Evolutionary conservation across 2,113 vertebrate species (phyloP).

Genomic region (Ptychochromis oligacanthus): DNA sequence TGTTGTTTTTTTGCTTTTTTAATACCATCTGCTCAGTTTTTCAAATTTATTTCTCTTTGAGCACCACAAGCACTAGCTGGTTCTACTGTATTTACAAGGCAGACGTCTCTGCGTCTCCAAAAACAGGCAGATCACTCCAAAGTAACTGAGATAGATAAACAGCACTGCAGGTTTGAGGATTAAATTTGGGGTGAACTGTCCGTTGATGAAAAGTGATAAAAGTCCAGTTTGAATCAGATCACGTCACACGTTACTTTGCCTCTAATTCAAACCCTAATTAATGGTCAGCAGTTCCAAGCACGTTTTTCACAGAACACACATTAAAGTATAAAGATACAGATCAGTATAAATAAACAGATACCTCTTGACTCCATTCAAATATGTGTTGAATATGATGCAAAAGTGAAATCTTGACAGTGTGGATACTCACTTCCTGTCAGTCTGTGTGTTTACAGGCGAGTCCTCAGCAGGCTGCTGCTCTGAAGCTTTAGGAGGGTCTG

Average conservation of each 20-base stretch:
- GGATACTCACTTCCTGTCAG: slow-evolving; percentile 73
- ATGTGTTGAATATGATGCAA: background rate
- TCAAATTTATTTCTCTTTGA: no score
- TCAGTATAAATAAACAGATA: background rate
- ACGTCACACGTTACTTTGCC: no score
- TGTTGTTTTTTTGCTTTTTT: no score
- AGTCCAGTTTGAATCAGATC: no score
- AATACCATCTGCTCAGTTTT: no score
- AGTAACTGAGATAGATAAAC: no score
- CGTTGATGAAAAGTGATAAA: background rate
- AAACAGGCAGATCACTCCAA: no score
- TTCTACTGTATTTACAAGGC: no score
- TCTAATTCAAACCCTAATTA: background rate
- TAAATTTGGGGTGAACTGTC: no score
- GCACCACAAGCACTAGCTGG: no score
- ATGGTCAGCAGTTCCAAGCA: background rate
- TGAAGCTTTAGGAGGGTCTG: slow-evolving; percentile 56
- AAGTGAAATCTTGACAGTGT: background rate
- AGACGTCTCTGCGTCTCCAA: no score
- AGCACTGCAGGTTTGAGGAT: background rate
- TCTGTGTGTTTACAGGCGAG: slow-evolving; percentile 57
- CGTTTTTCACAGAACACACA: background rate
- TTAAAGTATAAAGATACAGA: background rate
- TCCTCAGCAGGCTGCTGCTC: slow-evolving; percentile 58
- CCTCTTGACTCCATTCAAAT: background rate